These are phyloP conservation scores for Acanthornis magna DNA, from an alignment of 2,797 vertebrate species.

Conservation along the genomic window DNA sequence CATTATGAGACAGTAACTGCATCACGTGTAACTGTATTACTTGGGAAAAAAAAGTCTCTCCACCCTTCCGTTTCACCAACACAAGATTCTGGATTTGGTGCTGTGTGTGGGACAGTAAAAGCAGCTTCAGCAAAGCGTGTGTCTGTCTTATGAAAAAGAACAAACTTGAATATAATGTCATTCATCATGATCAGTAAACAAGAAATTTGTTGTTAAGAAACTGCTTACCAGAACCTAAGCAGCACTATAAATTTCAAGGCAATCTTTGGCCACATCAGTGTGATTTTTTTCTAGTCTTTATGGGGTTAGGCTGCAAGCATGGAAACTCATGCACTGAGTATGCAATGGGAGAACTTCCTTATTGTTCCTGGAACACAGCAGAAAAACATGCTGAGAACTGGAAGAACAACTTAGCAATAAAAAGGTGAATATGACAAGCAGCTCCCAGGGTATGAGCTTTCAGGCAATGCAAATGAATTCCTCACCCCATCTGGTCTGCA, in stretches of 20 bases:
- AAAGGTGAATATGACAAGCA: constrained; percentile 43
- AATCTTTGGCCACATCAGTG: neutral
- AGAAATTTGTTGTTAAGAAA: neutral
- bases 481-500: neutral
- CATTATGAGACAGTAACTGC: neutral
- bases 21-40: neutral
- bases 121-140: neutral
- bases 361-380: constrained; percentile 51
- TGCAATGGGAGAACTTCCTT: constrained; percentile 21
- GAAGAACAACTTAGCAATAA: constrained; percentile 58
- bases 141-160: neutral
- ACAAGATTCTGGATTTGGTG: neutral
- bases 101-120: neutral
- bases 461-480: constrained; percentile 5
- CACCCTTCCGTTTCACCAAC: neutral
- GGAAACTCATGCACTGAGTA: constrained; percentile 10
- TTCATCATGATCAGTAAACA: neutral
- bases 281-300: constrained; percentile 28
- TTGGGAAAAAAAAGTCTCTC: neutral
- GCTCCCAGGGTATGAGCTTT: constrained; percentile 14
- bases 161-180: neutral
- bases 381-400: constrained; percentile 59
- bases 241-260: neutral
- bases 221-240: neutral
- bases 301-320: constrained; percentile 6